These are phyloP conservation scores for Brachyrhaphis roseni DNA, from an alignment of 2,797 vertebrate species.

Conservation along the genomic window DNA sequence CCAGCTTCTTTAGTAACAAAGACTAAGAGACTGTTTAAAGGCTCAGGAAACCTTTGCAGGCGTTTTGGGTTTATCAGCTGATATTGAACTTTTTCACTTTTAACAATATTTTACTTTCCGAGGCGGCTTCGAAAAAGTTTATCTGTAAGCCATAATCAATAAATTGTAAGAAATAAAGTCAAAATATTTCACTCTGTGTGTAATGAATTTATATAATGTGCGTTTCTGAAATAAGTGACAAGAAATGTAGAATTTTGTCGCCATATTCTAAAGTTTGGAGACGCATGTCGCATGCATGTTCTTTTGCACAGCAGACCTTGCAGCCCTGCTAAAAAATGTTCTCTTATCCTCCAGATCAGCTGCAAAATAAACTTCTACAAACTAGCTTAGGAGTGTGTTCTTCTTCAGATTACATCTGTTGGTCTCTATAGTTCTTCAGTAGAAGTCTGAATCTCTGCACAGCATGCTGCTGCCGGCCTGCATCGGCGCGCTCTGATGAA, in stretches of 20 bases:
- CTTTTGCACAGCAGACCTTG: neutral
- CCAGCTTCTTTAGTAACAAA: neutral
- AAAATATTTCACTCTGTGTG: neutral
- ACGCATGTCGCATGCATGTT: neutral
- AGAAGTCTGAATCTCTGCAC: constrained; percentile 13
- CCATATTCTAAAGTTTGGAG: neutral
- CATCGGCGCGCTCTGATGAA: constrained; percentile 12
- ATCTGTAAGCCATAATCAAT: neutral
- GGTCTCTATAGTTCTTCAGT: neutral
- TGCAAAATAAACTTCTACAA: neutral
- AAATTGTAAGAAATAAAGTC: neutral
- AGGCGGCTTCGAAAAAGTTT: neutral
- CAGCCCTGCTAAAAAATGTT: neutral
- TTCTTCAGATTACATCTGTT: neutral
- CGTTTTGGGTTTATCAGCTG: neutral
- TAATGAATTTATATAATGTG: neutral
- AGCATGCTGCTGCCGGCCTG: constrained; percentile 60
- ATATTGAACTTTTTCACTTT: neutral
- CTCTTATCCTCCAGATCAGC: neutral
- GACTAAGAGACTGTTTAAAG: neutral
- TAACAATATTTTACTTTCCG: neutral
- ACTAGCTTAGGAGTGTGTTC: neutral
- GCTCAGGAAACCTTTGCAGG: neutral
- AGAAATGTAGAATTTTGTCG: neutral
- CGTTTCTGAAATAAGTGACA: neutral